These are phyloP conservation scores for Pachyramphus minor DNA, from an alignment of 2,113 vertebrate genomes.

Conservation along the genomic window DNA sequence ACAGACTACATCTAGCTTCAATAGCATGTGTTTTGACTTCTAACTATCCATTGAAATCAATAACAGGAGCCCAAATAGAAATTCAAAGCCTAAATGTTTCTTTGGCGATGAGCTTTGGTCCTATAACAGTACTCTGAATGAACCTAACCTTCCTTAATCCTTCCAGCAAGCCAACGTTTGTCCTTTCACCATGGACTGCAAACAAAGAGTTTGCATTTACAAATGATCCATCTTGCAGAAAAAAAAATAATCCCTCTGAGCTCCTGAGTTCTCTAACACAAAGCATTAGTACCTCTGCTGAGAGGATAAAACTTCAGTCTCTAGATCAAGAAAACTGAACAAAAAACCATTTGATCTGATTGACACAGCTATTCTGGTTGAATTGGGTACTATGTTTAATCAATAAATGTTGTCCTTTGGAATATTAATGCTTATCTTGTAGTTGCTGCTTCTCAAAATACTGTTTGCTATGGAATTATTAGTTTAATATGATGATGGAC, in stretches of 20 bases:
- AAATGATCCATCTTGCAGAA: neutral
- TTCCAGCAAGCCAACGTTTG: neutral
- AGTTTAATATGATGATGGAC: neutral
- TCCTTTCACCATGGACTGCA: neutral
- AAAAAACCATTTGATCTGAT: neutral
- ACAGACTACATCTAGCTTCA: neutral
- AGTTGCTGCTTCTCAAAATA: neutral
- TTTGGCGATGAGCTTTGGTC: neutral
- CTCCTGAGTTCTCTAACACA: neutral
- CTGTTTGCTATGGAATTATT: neutral
- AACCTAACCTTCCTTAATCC: conserved; percentile 29
- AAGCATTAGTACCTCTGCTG: neutral
- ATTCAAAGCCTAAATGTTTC: neutral
- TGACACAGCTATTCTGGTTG: neutral
- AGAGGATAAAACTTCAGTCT: conserved; percentile 5
- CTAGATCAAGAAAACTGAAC: neutral
- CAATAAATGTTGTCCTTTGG: conserved; percentile 1
- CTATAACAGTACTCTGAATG: neutral
- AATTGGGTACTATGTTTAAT: neutral
- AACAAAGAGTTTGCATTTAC: conserved; percentile 13
- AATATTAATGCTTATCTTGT: neutral
- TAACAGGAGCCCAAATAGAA: neutral
- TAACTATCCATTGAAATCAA: neutral
- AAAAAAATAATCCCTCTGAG: neutral
- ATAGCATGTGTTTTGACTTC: neutral